These are phyloP conservation scores for Catajapyx aquilonaris DNA, from an alignment of 1,140 invertebrate genomes.

Conservation along the genomic window DNA sequence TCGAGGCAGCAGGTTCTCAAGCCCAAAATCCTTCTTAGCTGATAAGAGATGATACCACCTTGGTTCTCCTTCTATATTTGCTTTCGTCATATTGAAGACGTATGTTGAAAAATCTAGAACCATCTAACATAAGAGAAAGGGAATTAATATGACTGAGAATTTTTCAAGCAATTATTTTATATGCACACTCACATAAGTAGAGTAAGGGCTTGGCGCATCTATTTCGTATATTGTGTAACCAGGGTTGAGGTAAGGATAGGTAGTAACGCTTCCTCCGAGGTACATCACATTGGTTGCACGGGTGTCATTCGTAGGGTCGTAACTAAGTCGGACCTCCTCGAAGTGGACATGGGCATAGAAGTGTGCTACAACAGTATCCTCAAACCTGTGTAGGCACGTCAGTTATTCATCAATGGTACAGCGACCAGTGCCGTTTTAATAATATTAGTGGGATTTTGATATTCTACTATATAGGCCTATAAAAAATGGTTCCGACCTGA, in stretches of 20 bases:
- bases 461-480: constrained; percentile 1
- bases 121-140: no score
- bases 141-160: no score
- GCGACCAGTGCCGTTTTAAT: no score
- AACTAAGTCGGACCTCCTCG: constrained; percentile 27
- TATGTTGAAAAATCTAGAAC: neutral
- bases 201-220: no score
- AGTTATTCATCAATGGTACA: no score
- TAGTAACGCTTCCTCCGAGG: constrained; percentile 21
- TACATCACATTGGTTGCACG: constrained; percentile 21
- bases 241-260: constrained; percentile 24
- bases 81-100: neutral
- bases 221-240: no score
- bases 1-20: neutral
- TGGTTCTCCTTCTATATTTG: neutral
- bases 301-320: constrained; percentile 18
- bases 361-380: constrained; percentile 24
- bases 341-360: constrained; percentile 33
- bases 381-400: constrained; percentile 19
- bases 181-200: no score
- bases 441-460: neutral
- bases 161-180: no score
- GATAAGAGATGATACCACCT: neutral
- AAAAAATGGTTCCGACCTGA: constrained; percentile 15
- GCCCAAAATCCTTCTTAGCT: neutral